phyloP scores from a whole-genome alignment of 2,888 invertebrate genomes.

The Drosophila ochracea region DNA sequence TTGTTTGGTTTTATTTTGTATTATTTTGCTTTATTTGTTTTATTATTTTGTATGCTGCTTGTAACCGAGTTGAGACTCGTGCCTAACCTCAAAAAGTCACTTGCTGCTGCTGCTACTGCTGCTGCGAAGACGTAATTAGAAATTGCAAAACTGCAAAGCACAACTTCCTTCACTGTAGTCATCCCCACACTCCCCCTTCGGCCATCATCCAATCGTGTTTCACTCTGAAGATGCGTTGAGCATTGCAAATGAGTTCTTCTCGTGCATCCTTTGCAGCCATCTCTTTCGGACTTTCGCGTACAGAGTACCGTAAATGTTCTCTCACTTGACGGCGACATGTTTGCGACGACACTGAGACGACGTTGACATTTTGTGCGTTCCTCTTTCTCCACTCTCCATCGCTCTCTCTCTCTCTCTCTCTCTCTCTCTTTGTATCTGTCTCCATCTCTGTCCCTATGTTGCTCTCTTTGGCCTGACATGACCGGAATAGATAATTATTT shows the following conservation, averaged over 20 bases:
- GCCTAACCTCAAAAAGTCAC: conserved; percentile 67
- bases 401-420: neutral
- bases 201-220: neutral
- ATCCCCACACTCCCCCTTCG: neutral
- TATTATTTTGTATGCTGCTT: neutral
- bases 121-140: conserved; percentile 65
- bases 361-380: conserved; percentile 76
- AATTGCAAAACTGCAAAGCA: conserved; percentile 64
- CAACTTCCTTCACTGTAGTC: conserved; percentile 39
- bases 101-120: conserved; percentile 25
- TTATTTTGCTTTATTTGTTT: conserved; percentile 4
- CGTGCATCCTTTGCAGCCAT: conserved; percentile 42
- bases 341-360: conserved; percentile 56
- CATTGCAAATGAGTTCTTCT: conserved; percentile 62
- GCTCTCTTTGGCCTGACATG: conserved; percentile 59
- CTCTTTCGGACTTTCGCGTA: conserved; percentile 2
- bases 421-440: neutral
- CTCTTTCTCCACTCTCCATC: neutral
- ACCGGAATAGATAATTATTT: conserved; percentile 81
- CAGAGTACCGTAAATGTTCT: conserved; percentile 16
- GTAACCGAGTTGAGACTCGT: conserved; percentile 2
- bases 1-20: neutral
- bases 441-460: neutral
- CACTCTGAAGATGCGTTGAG: conserved; percentile 48
- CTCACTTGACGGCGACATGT: conserved; percentile 41